Evolutionary conservation across 2,797 vertebrate species (phyloP), one percentile per base, ranked within the genome.

Genomic region (Sandelia bainsii): DNA sequence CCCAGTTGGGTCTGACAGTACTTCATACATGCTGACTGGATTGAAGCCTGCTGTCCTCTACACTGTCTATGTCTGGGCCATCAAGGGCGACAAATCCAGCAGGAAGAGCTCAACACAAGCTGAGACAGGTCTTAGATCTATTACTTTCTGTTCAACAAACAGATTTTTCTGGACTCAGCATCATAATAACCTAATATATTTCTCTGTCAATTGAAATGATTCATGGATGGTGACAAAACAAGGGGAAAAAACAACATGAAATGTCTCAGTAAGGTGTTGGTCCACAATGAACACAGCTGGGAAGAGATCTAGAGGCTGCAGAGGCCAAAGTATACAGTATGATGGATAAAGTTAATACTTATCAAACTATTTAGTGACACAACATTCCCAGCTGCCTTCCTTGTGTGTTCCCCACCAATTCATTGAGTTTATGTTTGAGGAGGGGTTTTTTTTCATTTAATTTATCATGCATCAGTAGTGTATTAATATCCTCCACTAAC

Each of bases 11-110:
- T 84, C 93, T 77, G 92, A 93, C 40, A 89, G 78, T 76, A 89
- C 52, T 61, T 84, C 91, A 51, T 77, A 93, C 19, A 48, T 60
- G 20, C 86, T 96, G 80, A 91, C 54, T 1, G 93, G 84, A 51
- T 88, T 96, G 80, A 93, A 58, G 79, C 94, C 95, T 0, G 95
- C 94, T 4, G 66, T 81, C 69, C 59, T 92, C 76, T 95, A 96
- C 23, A 74, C 80, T 0, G 87, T 96, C 63, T 70, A 89, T 5
- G 61, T 96, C 67, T 94, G 94, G 95, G 95, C 94, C 58, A 64
- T 93, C 77, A 96, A 93, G 73, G 93, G 93, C n/a, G 65, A 57
- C 69, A 91, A 72, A 62, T 77, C 78, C 81, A 96, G 95, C 92
- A 91, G 83, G 87, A 95, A 89, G 75, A 87, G 69, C 1, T 60